Conservation (phyloP, 2,888 invertebrate genomes). For the Chaetogeoica ovagalla region DNA sequence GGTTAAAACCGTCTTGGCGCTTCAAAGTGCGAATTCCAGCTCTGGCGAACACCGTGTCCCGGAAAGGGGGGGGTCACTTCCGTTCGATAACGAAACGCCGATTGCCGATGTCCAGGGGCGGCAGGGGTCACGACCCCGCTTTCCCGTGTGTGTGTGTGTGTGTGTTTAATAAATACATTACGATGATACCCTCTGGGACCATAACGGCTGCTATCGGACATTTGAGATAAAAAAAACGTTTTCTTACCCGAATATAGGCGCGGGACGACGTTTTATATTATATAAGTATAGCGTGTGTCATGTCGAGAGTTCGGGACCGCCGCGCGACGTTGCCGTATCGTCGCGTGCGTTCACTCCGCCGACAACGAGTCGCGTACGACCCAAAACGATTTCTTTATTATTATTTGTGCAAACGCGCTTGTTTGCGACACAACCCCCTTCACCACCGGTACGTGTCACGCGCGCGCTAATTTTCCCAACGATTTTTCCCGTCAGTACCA, state of each 20-base stretch:
- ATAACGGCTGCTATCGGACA: constrained; percentile 19
- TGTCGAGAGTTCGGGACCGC: not conserved
- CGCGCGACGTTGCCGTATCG: constrained; percentile 45
- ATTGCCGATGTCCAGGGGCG: not conserved
- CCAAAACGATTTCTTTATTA: not conserved
- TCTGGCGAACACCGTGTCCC: not conserved
- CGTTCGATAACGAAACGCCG: constrained; percentile 15
- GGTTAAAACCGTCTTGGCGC: not conserved
- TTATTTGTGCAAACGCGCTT: not conserved
- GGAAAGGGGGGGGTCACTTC: constrained; percentile 5
- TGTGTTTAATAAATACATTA: not conserved
- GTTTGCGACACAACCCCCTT: not conserved
- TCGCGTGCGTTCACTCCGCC: not conserved
- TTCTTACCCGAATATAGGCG: constrained; percentile 7
- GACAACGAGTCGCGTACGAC: not conserved
- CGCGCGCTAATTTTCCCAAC: not conserved
- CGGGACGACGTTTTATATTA: too few species aligned
- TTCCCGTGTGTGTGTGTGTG: not conserved
- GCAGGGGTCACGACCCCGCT: constrained; percentile 42
- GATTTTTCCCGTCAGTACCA: not conserved
- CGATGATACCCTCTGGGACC: constrained; percentile 15
- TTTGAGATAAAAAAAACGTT: constrained; percentile 37
- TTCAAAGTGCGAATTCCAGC: constrained; percentile 29
- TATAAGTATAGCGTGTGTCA: too few species aligned
- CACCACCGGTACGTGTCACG: not conserved